Percentiles rank a stretch among this genome's conserved stretches.
phyloP scores from a whole-genome alignment of 2,797 vertebrate species.

The Sebastiscus tertius region DNA sequence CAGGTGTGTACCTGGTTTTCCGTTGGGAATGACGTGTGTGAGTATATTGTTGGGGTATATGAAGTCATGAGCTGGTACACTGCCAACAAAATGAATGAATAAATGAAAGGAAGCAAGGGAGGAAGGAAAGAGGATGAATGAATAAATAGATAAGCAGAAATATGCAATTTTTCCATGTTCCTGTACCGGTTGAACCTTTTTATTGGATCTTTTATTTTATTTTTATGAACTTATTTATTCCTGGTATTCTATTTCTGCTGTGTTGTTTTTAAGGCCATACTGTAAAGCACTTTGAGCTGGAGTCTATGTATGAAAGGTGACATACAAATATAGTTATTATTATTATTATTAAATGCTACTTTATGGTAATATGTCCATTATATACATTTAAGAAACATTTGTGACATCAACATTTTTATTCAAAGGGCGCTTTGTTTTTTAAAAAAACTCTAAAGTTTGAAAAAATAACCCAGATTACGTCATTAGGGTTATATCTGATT shows the following conservation, averaged over 20 bases:
- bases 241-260: too few species aligned
- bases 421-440: neutral
- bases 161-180: neutral
- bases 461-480: neutral
- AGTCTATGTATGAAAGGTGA: too few species aligned
- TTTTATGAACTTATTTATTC: too few species aligned
- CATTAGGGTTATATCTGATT: neutral
- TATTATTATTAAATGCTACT: neutral
- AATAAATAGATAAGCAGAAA: neutral
- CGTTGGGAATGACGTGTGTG: neutral
- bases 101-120: neutral
- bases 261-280: too few species aligned
- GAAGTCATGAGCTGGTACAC: neutral
- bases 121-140: neutral
- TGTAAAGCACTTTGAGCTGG: too few species aligned
- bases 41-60: neutral
- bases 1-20: conserved; percentile 29
- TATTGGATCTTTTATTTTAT: too few species aligned
- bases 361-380: neutral
- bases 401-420: neutral
- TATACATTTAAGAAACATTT: neutral
- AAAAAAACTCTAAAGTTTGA: neutral
- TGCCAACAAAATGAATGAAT: neutral
- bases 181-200: too few species aligned
- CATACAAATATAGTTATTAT: neutral